Evolutionary conservation across 2,113 vertebrate species (phyloP), one percentile per base, ranked within the genome.

Genomic region (Xiphophorus hellerii): DNA sequence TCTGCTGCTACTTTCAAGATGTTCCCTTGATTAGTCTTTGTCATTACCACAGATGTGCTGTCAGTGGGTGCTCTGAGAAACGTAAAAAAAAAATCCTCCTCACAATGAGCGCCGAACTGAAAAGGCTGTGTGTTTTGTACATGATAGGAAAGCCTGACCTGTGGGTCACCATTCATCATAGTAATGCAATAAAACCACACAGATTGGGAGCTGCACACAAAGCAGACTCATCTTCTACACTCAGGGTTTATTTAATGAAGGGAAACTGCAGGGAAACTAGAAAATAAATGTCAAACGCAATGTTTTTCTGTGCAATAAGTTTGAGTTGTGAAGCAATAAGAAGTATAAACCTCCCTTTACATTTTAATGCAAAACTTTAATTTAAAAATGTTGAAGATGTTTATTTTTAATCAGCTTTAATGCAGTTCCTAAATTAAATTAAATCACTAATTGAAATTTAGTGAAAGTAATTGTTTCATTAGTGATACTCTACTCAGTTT

Each of bases 81-180:
- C 5, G 44, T 39, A 25, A 33, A 33, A 44, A 44, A 48, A 48
- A 42, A 42, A 17, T 15, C 4, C 5, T 48, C 17, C 44, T 48
- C 14, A 20, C 17, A 48, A 20, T 48, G 17, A 48, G 17, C 44
- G 5, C 44, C 14, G 5, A 20, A 20, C 17, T 20, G 17, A 20
- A 48, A 37, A 20, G 44, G 29, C 54, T 5, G 3, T 75, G 66
- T 65, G 68, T 42, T 28, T 27, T 80, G 29, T 65, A 1, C 28
- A 54, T 64, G 14, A 76, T 62, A 75, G 66, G 39, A n/a, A 62
- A 71, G 61, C 20, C 60, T 12, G 29, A 25, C 63, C 75, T 76
- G 64, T n/a, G 29, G 71, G 30, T 73, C 51, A 67, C 74, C 69
- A 31, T 86, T 86, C 77, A 35, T 89, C 80, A 86, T 71, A 66